These are phyloP conservation scores for Synaphobranchus kaupii DNA, from an alignment of 2,797 vertebrate genomes.

Conservation along the genomic window DNA sequence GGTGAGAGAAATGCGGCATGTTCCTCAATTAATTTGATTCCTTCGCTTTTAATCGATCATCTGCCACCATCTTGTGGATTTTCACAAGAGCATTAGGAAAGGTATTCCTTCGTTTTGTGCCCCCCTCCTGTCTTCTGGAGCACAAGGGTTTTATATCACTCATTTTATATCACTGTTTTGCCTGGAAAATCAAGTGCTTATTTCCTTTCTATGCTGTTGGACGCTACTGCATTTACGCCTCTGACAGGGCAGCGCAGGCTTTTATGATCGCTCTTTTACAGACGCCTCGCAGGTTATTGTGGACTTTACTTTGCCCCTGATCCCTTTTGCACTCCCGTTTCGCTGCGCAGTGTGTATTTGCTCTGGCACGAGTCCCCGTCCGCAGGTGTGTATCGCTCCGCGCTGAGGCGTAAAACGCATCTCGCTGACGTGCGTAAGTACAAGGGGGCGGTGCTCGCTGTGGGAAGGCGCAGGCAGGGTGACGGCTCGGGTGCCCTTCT, in stretches of 20 bases:
- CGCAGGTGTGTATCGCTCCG: not conserved
- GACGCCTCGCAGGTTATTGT: not conserved
- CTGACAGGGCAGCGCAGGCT: not conserved
- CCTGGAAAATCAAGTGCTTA: slow-evolving; percentile 2
- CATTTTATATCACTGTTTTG: slow-evolving; percentile 17
- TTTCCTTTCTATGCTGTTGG: not conserved
- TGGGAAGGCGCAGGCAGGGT: too few species aligned
- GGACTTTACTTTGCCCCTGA: not conserved
- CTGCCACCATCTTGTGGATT: not conserved
- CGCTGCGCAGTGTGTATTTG: not conserved
- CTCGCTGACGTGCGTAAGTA: not conserved
- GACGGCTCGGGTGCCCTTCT: slow-evolving; percentile 1
- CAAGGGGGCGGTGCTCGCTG: too few species aligned
- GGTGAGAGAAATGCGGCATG: not conserved
- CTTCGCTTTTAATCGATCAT: not conserved
- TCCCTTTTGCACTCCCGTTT: not conserved
- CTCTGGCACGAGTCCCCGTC: not conserved
- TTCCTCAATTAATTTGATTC: not conserved
- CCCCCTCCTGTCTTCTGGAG: not conserved
- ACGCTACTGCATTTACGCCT: not conserved
- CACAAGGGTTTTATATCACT: not conserved
- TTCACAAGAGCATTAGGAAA: not conserved
- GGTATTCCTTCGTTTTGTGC: not conserved
- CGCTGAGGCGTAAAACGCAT: too few species aligned
- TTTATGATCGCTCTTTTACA: not conserved